Percentiles rank a stretch among this genome's conserved stretches.
These are phyloP conservation scores for Plectropomus leopardus DNA, from an alignment of 2,113 vertebrate genomes.

Conservation along the genomic window DNA sequence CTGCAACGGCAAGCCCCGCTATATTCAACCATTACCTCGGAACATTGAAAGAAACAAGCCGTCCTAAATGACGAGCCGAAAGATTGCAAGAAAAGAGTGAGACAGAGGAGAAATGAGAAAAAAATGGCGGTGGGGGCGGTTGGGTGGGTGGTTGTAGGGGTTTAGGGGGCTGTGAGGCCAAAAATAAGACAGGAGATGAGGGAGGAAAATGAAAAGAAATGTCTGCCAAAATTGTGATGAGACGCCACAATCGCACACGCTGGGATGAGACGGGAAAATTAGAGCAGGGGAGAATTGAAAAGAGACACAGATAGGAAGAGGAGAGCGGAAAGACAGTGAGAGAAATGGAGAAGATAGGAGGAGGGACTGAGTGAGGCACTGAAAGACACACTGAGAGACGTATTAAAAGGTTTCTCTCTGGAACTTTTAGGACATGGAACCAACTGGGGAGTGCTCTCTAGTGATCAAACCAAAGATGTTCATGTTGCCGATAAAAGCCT, in stretches of 20 bases:
- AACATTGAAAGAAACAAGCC: constrained; percentile 83
- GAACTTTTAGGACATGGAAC: constrained; percentile 26
- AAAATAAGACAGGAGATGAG: constrained; percentile 79
- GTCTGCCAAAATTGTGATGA: constrained; percentile 77
- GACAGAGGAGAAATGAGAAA: constrained; percentile 32
- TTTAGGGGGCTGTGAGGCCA: constrained; percentile 53
- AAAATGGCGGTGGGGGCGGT: neutral
- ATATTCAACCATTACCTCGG: constrained; percentile 82
- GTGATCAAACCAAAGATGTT: constrained; percentile 19
- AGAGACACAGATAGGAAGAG: constrained; percentile 51
- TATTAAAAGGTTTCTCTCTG: constrained; percentile 32
- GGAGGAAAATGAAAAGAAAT: constrained; percentile 77
- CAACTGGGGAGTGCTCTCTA: neutral
- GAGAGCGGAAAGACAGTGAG: constrained; percentile 25
- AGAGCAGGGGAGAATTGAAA: constrained; percentile 68
- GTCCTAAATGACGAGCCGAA: constrained; percentile 70
- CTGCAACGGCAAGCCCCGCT: constrained; percentile 62
- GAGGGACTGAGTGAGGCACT: constrained; percentile 16
- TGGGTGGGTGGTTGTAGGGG: constrained; percentile 37
- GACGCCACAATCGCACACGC: constrained; percentile 60
- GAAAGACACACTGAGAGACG: constrained; percentile 13
- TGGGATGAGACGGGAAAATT: constrained; percentile 66
- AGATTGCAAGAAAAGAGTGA: constrained; percentile 69
- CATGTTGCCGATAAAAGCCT: too few species aligned
- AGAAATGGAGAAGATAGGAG: constrained; percentile 40